These are phyloP conservation scores for Sarcophaga bullata DNA, from an alignment of 1,140 invertebrate species.

Conservation along the genomic window DNA sequence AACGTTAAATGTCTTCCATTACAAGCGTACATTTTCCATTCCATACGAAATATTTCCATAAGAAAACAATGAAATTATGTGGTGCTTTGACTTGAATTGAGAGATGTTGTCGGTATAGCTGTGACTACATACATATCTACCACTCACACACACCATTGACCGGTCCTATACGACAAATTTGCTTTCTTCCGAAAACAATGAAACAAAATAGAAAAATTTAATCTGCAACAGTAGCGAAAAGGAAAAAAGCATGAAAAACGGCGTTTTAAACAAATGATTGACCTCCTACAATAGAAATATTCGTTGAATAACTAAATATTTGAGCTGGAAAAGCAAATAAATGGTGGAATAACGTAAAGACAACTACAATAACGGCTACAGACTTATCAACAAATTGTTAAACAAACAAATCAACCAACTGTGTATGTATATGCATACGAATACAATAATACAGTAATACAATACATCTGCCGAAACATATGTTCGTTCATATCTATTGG, in stretches of 20 bases:
- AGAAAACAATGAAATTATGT: constrained; percentile 4
- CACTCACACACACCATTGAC: too few relatives aligned
- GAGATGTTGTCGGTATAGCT: neutral
- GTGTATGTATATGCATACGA: neutral
- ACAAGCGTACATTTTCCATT: neutral
- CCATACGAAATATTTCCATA: neutral
- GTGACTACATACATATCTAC: too few relatives aligned
- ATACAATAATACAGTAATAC: neutral
- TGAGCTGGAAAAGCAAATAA: constrained; percentile 9
- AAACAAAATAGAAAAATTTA: too few relatives aligned
- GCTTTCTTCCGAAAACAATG: neutral
- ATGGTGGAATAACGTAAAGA: neutral
- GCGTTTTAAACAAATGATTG: neutral
- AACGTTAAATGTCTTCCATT: neutral
- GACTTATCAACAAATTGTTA: constrained; percentile 6
- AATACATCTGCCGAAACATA: neutral
- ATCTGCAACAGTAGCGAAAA: neutral
- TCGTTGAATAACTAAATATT: neutral
- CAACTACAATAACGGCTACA: neutral
- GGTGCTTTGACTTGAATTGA: neutral
- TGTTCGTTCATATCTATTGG: neutral
- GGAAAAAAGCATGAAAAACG: neutral
- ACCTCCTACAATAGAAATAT: constrained; percentile 30
- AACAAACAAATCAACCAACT: constrained; percentile 25
- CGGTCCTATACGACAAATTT: too few relatives aligned